These are phyloP conservation scores for Anthrax anthrax DNA, from an alignment of 2,888 invertebrate genomes.

Conservation along the genomic window DNA sequence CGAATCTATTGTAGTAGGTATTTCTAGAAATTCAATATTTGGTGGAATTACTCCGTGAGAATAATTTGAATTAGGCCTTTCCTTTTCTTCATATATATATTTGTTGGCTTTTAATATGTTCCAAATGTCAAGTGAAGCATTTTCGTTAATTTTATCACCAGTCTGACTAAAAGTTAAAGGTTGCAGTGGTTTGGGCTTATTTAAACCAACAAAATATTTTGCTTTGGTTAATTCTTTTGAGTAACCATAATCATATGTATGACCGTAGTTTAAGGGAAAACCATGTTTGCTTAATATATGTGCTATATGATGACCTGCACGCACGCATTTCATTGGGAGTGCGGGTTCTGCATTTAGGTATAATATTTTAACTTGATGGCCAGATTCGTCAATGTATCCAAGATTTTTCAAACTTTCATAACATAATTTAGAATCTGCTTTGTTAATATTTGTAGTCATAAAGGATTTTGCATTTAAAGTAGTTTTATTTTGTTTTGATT, in stretches of 20 bases:
- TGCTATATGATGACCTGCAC: conserved; percentile 7
- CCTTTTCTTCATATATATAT: conserved; percentile 5
- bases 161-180: conserved; percentile 3
- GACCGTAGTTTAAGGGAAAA: conserved; percentile 11
- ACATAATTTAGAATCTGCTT: conserved; percentile 1
- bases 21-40: too few relatives aligned
- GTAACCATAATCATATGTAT: conserved; percentile 10
- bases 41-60: too few relatives aligned
- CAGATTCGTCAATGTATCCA: conserved; percentile 3
- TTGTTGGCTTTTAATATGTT: not conserved
- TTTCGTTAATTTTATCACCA: not conserved
- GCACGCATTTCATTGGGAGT: conserved; percentile 6
- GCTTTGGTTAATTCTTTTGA: conserved; percentile 7
- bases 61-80: too few relatives aligned
- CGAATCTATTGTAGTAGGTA: too few relatives aligned
- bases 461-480: not conserved
- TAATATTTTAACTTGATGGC: conserved; percentile 1
- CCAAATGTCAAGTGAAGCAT: conserved; percentile 7
- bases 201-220: conserved; percentile 7
- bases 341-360: conserved; percentile 3
- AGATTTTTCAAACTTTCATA: conserved; percentile 2
- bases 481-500: too few relatives aligned
- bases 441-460: not conserved
- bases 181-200: conserved; percentile 5
- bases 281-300: conserved; percentile 6